A percentile compares a stretch with the other conserved stretches of the same genome.
Evolutionary conservation across 2,113 vertebrate species (phyloP).

Genomic region (Prinia subflava): DNA sequence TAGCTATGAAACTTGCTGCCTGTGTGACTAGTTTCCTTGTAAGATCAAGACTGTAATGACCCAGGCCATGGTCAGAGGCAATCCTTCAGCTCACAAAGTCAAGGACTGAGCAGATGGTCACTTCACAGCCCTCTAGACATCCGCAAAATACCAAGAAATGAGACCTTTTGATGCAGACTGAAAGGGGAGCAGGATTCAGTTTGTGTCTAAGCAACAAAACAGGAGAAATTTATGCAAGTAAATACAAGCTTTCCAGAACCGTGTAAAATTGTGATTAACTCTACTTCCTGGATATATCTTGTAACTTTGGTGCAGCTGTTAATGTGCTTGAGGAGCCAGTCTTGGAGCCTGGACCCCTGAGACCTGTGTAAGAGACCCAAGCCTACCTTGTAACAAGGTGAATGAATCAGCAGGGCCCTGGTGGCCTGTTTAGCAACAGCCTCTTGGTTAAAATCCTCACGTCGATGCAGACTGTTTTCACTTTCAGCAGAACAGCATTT

Average conservation of each 20-base stretch:
- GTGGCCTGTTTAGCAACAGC: not conserved
- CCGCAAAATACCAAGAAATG: not conserved
- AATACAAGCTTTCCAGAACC: not conserved
- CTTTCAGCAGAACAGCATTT: conserved; percentile 36
- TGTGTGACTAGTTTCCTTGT: not conserved
- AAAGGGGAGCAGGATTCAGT: not conserved
- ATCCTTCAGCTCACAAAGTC: not conserved
- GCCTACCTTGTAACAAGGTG: not conserved
- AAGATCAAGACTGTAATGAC: rapidly evolving
- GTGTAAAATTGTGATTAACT: not conserved
- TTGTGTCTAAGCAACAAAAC: not conserved
- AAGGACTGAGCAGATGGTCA: not conserved
- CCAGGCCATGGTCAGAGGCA: not conserved
- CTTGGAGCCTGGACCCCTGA: not conserved
- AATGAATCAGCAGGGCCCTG: not conserved
- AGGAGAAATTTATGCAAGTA: not conserved
- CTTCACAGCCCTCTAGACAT: not conserved
- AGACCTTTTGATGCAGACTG: not conserved
- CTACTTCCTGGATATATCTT: not conserved
- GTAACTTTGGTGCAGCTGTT: not conserved
- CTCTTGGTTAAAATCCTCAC: conserved; percentile 41
- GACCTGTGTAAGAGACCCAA: not conserved
- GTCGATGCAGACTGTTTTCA: not conserved
- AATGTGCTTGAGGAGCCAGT: not conserved
- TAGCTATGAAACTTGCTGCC: not conserved